Evolutionary conservation across 2,113 vertebrate species (phyloP).

Genomic region (Aythya baeri): DNA sequence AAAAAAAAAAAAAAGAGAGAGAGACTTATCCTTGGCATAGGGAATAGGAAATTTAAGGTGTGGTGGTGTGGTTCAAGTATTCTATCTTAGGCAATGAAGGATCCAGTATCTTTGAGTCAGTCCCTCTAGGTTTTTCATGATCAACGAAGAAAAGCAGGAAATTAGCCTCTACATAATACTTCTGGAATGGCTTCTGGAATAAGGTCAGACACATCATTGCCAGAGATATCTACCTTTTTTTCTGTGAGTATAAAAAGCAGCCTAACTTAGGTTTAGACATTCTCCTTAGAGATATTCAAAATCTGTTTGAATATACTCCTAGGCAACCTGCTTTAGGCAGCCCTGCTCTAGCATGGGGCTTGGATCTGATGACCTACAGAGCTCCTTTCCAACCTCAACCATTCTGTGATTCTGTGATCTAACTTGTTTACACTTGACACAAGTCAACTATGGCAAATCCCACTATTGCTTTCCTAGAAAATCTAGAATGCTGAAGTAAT

Average conservation of each 20-base stretch:
- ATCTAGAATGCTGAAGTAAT: not conserved
- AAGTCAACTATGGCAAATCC: not conserved
- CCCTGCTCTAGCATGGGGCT: not conserved
- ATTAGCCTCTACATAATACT: not conserved
- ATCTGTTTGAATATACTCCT: not conserved
- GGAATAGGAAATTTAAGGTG: not conserved
- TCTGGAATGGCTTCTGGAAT: not conserved
- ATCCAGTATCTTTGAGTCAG: not conserved
- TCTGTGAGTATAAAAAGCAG: not conserved
- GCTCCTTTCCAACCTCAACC: not conserved
- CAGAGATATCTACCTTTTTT: not conserved
- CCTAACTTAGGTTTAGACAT: not conserved
- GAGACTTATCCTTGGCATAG: not conserved
- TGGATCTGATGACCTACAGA: not conserved
- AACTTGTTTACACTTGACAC: not conserved
- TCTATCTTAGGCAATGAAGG: not conserved
- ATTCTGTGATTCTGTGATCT: not conserved
- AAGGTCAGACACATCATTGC: not conserved
- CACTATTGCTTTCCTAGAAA: not conserved
- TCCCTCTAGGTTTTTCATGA: slow-evolving; percentile 16
- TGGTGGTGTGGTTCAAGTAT: not conserved
- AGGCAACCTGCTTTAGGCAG: not conserved
- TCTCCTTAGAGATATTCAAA: not conserved
- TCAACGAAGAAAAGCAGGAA: not conserved
- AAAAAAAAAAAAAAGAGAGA: too few species aligned